Evolutionary conservation across 1,140 invertebrate genomes (phyloP), one percentile per base, ranked within the genome.

Genomic region (Acromyrmex charruanus): DNA sequence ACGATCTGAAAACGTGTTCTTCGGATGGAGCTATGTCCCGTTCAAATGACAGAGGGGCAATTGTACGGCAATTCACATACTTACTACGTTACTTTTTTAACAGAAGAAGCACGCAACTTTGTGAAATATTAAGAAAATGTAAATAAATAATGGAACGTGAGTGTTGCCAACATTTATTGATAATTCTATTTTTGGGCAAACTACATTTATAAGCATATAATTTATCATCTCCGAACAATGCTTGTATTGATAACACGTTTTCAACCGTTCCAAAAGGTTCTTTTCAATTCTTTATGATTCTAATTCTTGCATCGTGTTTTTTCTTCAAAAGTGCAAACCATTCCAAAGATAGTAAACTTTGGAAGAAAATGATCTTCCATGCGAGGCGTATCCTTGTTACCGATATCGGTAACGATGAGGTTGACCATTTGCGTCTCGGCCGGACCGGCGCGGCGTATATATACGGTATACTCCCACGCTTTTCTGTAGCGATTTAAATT

Each of bases 21-120:
- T 85, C 87, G 72, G 92, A 93, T 35, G n/a, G 65, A 93, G 92
- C 91, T 92, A 93, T 91, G 93, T 93, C 51, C 58, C 61, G 86
- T 86, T 77, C 5, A 16, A 79, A 77, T 82, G 88, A 90, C 77
- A 16, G 51, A 84, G 74, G 74, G 85, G 9, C 35, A 31, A 74
- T 77, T 18, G 6, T 39, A 31, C 44, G 35, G 59, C 55, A n/a
- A 51, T 61, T 59, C 61, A 31, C 44, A 39, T 51, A 28, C 49
- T 28, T 51, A 28, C 55, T 21, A 63, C 39, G 82, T 89, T 86
- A 81, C 77, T 87, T 81, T 58, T 63, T 58, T 2, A 71, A 14
- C 18, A 10, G 9, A 55, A 10, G 12, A 16, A 28, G 2, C 28
- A 35, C 6, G 28, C 10, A 75, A 35, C 31, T 72, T 84, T 18